These are phyloP conservation scores for Microcaecilia unicolor DNA, from an alignment of 2,797 vertebrate species.

Conservation along the genomic window DNA sequence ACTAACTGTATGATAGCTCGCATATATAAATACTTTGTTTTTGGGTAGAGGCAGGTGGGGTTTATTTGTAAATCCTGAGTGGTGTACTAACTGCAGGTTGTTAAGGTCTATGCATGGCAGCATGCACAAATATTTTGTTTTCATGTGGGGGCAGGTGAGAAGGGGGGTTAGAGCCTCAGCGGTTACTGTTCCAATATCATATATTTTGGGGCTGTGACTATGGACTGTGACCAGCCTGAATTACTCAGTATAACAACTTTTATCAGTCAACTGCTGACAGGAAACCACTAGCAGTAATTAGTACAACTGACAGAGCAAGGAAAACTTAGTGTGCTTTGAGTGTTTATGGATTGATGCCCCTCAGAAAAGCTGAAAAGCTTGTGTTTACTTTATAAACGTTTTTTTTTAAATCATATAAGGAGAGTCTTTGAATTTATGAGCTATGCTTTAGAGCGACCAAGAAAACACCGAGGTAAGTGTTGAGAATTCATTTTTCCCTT, in stretches of 20 bases:
- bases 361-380: neutral
- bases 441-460: conserved; percentile 11
- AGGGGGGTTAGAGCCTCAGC: no score
- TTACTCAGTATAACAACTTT: conserved; percentile 7
- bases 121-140: no score
- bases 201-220: neutral
- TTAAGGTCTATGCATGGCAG: no score
- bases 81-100: no score
- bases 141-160: no score
- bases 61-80: no score
- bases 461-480: conserved; percentile 18
- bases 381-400: neutral
- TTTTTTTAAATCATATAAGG: neutral
- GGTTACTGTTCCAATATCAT: neutral
- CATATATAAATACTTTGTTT: no score
- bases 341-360: conserved; percentile 10
- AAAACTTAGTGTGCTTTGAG: neutral
- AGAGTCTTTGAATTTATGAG: neutral
- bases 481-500: no score
- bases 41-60: no score
- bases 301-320: conserved; percentile 12
- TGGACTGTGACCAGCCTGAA: neutral
- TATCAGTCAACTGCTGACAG: conserved; percentile 31
- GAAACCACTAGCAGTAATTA: conserved; percentile 44
- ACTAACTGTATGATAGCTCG: no score